Percentiles rank a stretch among this genome's conserved stretches.
These are phyloP conservation scores for Drosophila prosaltans DNA, from an alignment of 1,140 invertebrate species.

Conservation along the genomic window DNA sequence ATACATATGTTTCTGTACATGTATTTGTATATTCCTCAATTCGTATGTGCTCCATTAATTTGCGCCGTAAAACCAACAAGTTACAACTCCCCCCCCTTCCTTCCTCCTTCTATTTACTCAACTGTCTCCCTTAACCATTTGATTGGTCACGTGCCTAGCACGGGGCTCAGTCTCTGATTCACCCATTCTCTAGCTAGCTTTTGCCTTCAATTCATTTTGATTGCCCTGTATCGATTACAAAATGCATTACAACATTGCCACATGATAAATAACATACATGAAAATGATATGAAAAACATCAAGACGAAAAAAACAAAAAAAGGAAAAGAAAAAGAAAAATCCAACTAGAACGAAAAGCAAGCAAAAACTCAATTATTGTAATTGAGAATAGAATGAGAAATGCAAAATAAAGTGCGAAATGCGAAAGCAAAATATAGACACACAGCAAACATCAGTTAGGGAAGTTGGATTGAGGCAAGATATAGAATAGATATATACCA, in stretches of 20 bases:
- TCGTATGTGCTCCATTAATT: constrained; percentile 59
- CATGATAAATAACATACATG: constrained; percentile 71
- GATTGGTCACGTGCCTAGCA: constrained; percentile 71
- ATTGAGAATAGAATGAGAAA: background rate
- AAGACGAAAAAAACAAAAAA: background rate
- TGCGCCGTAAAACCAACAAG: constrained; percentile 41
- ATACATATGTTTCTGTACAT: background rate
- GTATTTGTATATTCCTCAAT: background rate
- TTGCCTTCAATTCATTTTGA: constrained; percentile 71
- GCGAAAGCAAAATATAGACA: too few relatives aligned
- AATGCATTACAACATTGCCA: constrained; percentile 78
- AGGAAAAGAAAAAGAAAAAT: background rate
- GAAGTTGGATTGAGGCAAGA: too few relatives aligned
- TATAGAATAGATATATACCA: too few relatives aligned
- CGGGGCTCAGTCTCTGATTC: constrained; percentile 23
- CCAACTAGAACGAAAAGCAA: background rate
- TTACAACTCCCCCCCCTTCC: constrained; percentile 1
- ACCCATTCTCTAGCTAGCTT: constrained; percentile 4
- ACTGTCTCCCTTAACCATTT: constrained; percentile 34
- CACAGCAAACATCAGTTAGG: too few relatives aligned
- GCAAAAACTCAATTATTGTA: background rate
- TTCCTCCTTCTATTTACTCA: background rate
- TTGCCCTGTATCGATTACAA: constrained; percentile 81
- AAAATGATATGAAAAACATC: background rate
- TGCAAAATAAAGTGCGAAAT: too few relatives aligned